Percentiles rank a stretch among this genome's conserved stretches.
Evolutionary conservation across 2,797 vertebrate genomes (phyloP).

Genomic region (Diplodus sargus): DNA sequence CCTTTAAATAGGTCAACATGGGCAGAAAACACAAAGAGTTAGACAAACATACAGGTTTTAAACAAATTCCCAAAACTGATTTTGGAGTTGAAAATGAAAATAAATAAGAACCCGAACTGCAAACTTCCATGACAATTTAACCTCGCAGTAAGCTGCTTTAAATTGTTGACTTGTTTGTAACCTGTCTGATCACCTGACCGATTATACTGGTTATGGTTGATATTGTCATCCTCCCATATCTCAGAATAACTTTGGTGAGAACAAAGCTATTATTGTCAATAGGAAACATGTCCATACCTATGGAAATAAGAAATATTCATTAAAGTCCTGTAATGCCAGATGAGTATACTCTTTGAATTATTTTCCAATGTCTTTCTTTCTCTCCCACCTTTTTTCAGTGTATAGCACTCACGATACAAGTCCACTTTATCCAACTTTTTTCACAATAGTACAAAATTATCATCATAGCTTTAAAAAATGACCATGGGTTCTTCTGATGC

Average conservation of each 20-base stretch:
- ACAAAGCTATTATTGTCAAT: not conserved
- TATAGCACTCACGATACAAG: not conserved
- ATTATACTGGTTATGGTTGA: not conserved
- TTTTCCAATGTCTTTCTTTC: not conserved
- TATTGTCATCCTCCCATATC: not conserved
- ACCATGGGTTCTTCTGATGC: constrained; percentile 14
- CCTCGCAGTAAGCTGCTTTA: not conserved
- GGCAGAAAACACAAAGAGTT: not conserved
- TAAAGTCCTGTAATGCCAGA: not conserved
- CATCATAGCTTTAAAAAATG: not conserved
- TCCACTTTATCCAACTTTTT: not conserved
- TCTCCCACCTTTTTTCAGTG: not conserved
- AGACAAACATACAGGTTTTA: not conserved
- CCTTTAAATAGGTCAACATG: not conserved
- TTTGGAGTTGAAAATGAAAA: not conserved
- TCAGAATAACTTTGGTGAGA: not conserved
- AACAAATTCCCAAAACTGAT: constrained; percentile 3
- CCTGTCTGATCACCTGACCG: not conserved
- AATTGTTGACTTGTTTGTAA: not conserved
- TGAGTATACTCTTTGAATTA: not conserved
- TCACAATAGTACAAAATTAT: not conserved
- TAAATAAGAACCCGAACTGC: not conserved
- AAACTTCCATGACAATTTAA: constrained; percentile 2
- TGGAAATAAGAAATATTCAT: not conserved
- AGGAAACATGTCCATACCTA: not conserved